A percentile compares a stretch with the other conserved stretches of the same genome.
Conservation (phyloP, 2,113 vertebrate genomes). For the Hippocampus guttulatus region DNA sequence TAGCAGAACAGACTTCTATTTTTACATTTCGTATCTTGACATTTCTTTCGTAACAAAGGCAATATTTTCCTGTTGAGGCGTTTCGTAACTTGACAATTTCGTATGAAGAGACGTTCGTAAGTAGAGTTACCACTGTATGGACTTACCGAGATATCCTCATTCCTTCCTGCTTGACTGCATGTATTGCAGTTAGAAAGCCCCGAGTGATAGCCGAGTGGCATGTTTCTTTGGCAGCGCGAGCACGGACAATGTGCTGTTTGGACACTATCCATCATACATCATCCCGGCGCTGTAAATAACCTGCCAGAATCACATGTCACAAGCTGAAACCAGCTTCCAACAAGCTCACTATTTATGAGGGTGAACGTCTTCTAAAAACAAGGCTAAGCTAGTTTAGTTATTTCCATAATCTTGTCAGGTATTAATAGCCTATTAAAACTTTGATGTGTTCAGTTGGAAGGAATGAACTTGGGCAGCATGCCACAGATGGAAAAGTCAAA, state of each 20-base stretch:
- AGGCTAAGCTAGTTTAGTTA: not conserved
- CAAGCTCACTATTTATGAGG: slow-evolving; percentile 4
- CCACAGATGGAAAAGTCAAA: slow-evolving; percentile 13
- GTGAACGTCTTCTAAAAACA: not conserved
- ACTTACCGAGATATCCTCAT: not conserved
- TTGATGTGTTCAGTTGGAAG: slow-evolving; percentile 6
- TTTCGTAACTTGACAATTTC: too few relatives aligned
- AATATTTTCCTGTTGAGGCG: too few relatives aligned
- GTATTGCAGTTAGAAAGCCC: not conserved
- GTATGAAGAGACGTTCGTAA: too few relatives aligned
- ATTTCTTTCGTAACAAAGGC: too few relatives aligned
- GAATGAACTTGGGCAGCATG: not conserved
- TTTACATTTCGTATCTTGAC: too few relatives aligned
- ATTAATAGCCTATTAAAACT: slow-evolving; percentile 8
- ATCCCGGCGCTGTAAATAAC: slow-evolving; percentile 7
- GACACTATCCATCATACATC: not conserved
- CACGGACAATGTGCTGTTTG: not conserved
- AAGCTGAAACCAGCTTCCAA: not conserved
- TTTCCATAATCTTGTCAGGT: slow-evolving; percentile 7
- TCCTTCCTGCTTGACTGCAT: not conserved
- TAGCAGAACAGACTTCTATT: too few relatives aligned
- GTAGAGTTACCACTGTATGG: too few relatives aligned
- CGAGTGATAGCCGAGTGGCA: not conserved
- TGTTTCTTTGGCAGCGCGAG: not conserved
- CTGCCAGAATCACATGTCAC: not conserved